Conservation (phyloP, 2,797 vertebrate species). For the Silurus lanzhouensis region DNA sequence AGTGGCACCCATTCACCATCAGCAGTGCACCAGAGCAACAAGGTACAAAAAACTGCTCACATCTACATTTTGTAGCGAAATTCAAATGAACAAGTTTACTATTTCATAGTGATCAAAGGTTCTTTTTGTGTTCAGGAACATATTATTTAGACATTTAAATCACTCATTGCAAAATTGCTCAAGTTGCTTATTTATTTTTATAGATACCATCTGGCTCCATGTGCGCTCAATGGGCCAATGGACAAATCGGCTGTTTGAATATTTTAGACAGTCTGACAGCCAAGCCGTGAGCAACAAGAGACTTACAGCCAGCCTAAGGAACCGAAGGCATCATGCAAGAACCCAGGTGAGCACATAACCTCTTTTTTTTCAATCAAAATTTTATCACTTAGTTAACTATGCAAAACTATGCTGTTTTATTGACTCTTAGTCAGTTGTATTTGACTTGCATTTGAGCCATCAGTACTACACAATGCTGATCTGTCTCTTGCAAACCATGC, state of each 20-base stretch:
- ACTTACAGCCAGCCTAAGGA: conserved; percentile 68
- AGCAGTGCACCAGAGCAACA: conserved; percentile 90
- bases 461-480: not conserved
- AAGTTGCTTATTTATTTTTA: conserved; percentile 32
- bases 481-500: not conserved
- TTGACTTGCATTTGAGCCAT: not conserved
- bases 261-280: conserved; percentile 70
- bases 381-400: not conserved
- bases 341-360: conserved; percentile 64
- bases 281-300: conserved; percentile 45
- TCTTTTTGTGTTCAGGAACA: not conserved
- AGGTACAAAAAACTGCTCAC: conserved; percentile 66
- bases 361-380: not conserved
- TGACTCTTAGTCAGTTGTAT: not conserved
- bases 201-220: conserved; percentile 87
- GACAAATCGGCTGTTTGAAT: conserved; percentile 85
- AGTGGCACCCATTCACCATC: conserved; percentile 94
- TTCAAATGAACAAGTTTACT: not conserved
- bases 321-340: conserved; percentile 45
- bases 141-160: not conserved
- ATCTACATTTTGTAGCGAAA: not conserved
- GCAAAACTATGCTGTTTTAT: not conserved
- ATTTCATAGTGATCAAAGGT: not conserved
- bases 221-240: conserved; percentile 87
- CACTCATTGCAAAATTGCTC: not conserved